Evolutionary conservation across 92 coral and sea anemone species (phyloP).

Genomic region (Phenganax subtilis): DNA sequence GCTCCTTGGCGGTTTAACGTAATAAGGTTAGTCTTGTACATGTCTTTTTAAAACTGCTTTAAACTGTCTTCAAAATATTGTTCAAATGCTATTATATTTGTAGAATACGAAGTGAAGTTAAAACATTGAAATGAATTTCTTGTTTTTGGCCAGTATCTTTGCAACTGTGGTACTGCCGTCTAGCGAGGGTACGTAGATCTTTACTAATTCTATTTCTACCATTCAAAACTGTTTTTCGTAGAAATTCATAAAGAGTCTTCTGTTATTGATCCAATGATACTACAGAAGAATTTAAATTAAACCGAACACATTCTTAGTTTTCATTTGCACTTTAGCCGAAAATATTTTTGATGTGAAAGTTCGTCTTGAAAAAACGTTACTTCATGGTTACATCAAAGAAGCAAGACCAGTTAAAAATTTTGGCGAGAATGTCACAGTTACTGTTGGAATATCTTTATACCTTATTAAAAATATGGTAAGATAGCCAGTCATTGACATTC

Average conservation of each 20-base stretch:
- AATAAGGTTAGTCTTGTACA: too few species aligned
- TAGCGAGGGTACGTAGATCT: too few species aligned
- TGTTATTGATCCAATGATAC: neutral
- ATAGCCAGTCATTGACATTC: neutral
- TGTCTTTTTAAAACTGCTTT: too few species aligned
- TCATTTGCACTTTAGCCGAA: neutral
- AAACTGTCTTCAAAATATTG: too few species aligned
- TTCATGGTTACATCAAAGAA: conserved; percentile 10
- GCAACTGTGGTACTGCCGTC: too few species aligned
- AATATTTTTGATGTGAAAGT: conserved; percentile 4
- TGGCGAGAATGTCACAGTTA: conserved; percentile 23
- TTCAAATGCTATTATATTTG: too few species aligned
- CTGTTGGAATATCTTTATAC: conserved; percentile 37
- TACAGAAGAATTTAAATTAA: neutral
- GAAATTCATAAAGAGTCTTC: neutral
- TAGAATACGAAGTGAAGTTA: too few species aligned
- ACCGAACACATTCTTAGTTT: neutral
- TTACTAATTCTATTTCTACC: too few species aligned
- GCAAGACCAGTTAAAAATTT: conserved; percentile 23
- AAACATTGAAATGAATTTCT: too few species aligned
- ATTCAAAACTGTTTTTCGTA: too few species aligned
- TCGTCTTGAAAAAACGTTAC: conserved; percentile 19
- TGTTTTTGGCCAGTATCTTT: too few species aligned
- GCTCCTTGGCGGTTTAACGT: too few species aligned
- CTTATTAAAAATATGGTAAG: conserved; percentile 29